Evolutionary conservation across 2,888 invertebrate genomes (phyloP).

Genomic region (Nomada fabriciana): DNA sequence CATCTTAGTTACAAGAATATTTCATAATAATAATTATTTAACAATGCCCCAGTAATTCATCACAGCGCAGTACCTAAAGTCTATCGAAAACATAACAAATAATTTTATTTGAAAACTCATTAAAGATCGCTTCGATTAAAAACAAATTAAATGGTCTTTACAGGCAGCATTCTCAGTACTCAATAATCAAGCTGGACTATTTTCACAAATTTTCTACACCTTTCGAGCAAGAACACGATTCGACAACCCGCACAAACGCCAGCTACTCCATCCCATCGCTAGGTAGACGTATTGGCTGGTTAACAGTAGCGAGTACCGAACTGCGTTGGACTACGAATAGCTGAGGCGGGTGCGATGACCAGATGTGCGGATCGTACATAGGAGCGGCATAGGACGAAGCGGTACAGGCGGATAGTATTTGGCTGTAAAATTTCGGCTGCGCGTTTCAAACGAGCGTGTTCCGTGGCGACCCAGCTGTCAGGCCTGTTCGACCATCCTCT

Average conservation of each 20-base stretch:
- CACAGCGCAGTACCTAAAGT: too few relatives aligned
- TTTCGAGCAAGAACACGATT: background rate
- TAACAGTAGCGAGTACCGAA: conserved; percentile 64
- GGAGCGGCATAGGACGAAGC: conserved; percentile 58
- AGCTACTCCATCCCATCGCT: conserved; percentile 54
- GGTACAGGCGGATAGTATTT: conserved; percentile 67
- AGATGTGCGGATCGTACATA: conserved; percentile 73
- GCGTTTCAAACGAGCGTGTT: conserved; percentile 35
- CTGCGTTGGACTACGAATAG: conserved; percentile 73
- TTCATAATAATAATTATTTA: background rate
- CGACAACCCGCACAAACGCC: background rate
- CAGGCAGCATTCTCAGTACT: too few relatives aligned
- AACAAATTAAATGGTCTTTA: too few relatives aligned
- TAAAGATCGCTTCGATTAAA: background rate
- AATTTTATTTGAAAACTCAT: background rate
- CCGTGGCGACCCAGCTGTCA: conserved; percentile 65
- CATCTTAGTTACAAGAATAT: too few relatives aligned
- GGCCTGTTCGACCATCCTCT: conserved; percentile 37
- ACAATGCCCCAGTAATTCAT: too few relatives aligned
- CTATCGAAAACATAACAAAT: background rate
- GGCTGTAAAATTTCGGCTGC: conserved; percentile 58
- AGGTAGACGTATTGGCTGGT: conserved; percentile 56
- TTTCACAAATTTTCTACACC: too few relatives aligned
- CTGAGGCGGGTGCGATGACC: conserved; percentile 76
- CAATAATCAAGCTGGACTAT: too few relatives aligned